Percentiles rank a stretch among this genome's conserved stretches.
Evolutionary conservation across 1,140 invertebrate species (phyloP).

Genomic region (Holotrichia oblita): DNA sequence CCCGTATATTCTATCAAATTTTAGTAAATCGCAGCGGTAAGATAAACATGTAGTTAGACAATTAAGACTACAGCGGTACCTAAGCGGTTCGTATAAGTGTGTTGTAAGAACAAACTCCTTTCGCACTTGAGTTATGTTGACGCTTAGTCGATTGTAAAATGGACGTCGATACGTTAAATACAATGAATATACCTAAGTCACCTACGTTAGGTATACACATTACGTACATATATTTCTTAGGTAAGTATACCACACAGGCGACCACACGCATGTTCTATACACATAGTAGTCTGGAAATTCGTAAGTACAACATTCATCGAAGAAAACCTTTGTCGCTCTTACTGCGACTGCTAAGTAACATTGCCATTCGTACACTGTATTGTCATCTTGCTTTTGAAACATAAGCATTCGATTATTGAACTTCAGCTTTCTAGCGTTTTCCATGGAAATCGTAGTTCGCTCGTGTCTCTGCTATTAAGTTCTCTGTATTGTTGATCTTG

Average conservation of each 20-base stretch:
- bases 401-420: constrained; percentile 8
- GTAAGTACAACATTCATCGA: not conserved
- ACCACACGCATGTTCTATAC: constrained; percentile 4
- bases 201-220: not conserved
- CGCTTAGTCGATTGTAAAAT: not conserved
- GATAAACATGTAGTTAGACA: too few species aligned
- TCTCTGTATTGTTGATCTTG: not conserved
- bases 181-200: not conserved
- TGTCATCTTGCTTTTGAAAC: not conserved
- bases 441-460: not conserved
- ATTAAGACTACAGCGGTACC: too few species aligned
- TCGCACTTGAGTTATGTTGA: not conserved
- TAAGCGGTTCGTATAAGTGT: too few species aligned
- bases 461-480: too few species aligned
- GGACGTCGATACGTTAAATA: not conserved
- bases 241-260: not conserved
- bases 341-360: not conserved
- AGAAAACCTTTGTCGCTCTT: not conserved
- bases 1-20: too few species aligned
- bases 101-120: not conserved
- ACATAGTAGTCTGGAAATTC: not conserved
- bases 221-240: not conserved
- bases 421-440: not conserved
- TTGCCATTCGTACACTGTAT: not conserved
- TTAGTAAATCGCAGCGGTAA: too few species aligned